Evolutionary conservation across 2,797 vertebrate genomes (phyloP).

Genomic region (Lemur catta): DNA sequence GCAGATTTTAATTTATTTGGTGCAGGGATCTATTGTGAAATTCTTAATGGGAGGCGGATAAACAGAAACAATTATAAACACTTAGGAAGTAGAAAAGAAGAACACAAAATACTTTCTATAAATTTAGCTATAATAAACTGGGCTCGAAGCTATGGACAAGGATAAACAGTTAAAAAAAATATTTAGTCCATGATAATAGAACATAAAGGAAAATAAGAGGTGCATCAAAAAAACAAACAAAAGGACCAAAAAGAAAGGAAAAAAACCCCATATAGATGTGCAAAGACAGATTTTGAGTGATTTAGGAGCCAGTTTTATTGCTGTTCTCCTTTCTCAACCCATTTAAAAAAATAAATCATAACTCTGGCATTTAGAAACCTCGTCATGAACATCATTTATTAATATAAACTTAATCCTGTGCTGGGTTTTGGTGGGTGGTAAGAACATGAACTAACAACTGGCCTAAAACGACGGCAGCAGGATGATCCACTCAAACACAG

Average conservation of each 20-base stretch:
- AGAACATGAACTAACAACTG: constrained; percentile 56
- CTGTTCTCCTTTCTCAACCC: constrained; percentile 55
- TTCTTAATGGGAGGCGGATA: constrained; percentile 54
- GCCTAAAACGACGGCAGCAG: constrained; percentile 30
- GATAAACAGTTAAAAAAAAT: neutral
- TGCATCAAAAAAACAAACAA: neutral
- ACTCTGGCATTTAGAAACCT: constrained; percentile 65
- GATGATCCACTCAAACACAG: neutral
- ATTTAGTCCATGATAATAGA: neutral
- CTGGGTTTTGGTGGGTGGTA: constrained; percentile 68
- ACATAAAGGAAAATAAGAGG: constrained; percentile 26
- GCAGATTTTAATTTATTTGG: constrained; percentile 75
- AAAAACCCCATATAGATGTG: neutral
- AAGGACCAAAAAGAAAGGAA: neutral
- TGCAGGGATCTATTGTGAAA: constrained; percentile 74
- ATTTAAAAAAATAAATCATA: constrained; percentile 68
- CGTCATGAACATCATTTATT: constrained; percentile 63
- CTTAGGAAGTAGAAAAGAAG: constrained; percentile 13
- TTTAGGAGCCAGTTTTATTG: constrained; percentile 54
- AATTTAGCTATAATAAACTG: neutral
- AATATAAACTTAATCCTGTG: constrained; percentile 64
- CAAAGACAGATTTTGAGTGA: constrained; percentile 48
- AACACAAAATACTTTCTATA: neutral
- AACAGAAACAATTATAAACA: constrained; percentile 54
- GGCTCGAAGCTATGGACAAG: constrained; percentile 18